Base-by-base conservation (phyloP, 2,113 vertebrate species). In the Centrocercus urophasianus region DNA sequence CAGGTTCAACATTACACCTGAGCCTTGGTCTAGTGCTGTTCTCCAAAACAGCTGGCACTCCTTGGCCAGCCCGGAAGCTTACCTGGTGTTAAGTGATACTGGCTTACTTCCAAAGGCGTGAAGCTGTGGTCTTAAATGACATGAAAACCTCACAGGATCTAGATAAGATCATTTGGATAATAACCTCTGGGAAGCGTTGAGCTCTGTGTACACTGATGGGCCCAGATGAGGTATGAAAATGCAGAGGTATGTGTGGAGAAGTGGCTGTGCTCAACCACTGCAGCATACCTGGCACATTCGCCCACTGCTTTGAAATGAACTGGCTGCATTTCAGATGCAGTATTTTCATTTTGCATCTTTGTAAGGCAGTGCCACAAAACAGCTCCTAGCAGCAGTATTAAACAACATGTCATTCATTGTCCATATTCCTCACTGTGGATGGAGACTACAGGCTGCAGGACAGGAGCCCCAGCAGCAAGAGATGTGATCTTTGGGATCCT, bases 341-440 rank as follows among this genome's bases (percentile, higher is more conserved):
- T 7, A 54, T 47, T 77, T 64, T 63, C 59, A 19, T 36, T 61
- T 36, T 38, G 30, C 40, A 2, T 14, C 42, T 52, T 18, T 54
- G 18, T 36, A 25, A 86, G 15, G 13, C 45, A 24, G n/a, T 17
- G 30, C 40, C 61, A 17, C 0, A 0, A 69, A 25, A 28, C 47
- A 38, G 57, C 74, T 84, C 63, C 70, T 28, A 50, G 81, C 10
- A 88, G 87, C 27, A 8, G 42, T 17, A 13, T 64, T 14, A 38
- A 52, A n/a, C 2, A 0, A 8, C 1, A 0, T 38, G 28, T 40
- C 0, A 0, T 38, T 69, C 6, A 0, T 63, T 77, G 77, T 77
- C 67, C 0, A 0, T 47, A 1, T 36, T 66, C 75, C 56, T 88
- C 8, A 6, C 70, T 69, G 21, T 2, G 25, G 7, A 0, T 64